Evolutionary conservation across 2,797 vertebrate genomes (phyloP), one percentile per base, ranked within the genome.

Genomic region (Brachyalestes nurse): DNA sequence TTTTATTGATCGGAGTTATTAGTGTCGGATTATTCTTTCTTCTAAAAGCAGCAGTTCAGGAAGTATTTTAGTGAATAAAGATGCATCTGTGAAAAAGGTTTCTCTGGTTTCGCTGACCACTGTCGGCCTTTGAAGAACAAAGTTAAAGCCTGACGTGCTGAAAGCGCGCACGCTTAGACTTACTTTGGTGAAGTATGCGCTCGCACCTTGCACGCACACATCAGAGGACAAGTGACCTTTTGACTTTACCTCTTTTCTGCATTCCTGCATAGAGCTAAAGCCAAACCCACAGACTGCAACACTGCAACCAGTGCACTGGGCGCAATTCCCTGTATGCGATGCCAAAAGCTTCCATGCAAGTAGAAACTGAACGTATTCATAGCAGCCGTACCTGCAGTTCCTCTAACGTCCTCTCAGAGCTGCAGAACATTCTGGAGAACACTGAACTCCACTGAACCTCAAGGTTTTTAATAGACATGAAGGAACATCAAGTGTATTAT

Each of bases 21-120:
- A 85, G 84, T 71, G 75, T 90, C 84, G 83, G 88, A 91, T 92
- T 88, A 90, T 90, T 93, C 93, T 92, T 92, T 91, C 82, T 91
- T 91, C 86, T 80, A 78, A 60, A 19, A 87, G 85, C 73, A 66
- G 28, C 79, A 87, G 88, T 78, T 90, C 84, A 72, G 65, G 25
- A 34, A 71, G 62, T 64, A 70, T 81, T 78, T 71, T 57, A 61
- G 55, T 82, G 90, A 86, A 87, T 79, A 83, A 86, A 89, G 40
- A 75, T 81, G 71, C 74, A 78, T 83, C 78, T 77, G 92, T 91
- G 86, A 89, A 86, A 91, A 83, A 91, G 93, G 91, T 90, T 91
- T 93, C 88, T 92, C 87, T 78, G 72, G 73, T n/a, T n/a, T 74
- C 38, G 17, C 72, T 74, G 40, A 79, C 14, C 78, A 81, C 28